A percentile compares a stretch with the other conserved stretches of the same genome.
These are phyloP conservation scores for Trichonephila inaurata DNA, from an alignment of 1,140 invertebrate genomes.

Conservation along the genomic window DNA sequence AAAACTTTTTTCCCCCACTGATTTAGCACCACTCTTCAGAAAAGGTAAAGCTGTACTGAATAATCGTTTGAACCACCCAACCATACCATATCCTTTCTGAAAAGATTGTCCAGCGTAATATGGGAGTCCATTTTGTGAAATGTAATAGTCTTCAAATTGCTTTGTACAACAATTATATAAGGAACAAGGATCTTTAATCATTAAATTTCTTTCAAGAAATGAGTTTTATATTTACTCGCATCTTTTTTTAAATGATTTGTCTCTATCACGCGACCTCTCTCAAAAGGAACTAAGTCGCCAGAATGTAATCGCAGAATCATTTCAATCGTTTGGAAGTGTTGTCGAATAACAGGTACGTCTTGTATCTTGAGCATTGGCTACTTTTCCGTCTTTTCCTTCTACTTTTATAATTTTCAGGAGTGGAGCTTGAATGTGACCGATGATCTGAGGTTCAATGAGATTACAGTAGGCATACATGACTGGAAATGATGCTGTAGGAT, in stretches of 20 bases:
- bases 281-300: slow-evolving; percentile 45
- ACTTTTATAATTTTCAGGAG: slow-evolving; percentile 6
- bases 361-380: not conserved
- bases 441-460: not conserved
- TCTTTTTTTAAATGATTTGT: not conserved
- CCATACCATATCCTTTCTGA: slow-evolving; percentile 28
- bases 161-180: not conserved
- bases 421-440: too few relatives aligned
- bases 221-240: not conserved
- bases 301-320: not conserved
- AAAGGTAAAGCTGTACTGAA: slow-evolving; percentile 29
- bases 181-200: not conserved
- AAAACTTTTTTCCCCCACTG: slow-evolving; percentile 33
- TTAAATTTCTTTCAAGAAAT: not conserved
- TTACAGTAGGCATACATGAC: not conserved
- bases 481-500: not conserved
- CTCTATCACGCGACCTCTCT: slow-evolving; percentile 41
- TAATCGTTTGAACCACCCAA: not conserved
- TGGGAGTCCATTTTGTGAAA: not conserved
- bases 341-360: slow-evolving; percentile 5
- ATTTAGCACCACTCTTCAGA: not conserved
- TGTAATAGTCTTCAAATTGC: not conserved
- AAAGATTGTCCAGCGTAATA: slow-evolving; percentile 6
- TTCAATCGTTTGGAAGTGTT: slow-evolving; percentile 44
- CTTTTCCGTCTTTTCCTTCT: slow-evolving; percentile 20